Evolutionary conservation across 2,888 invertebrate species (phyloP), one percentile per base, ranked within the genome.

Genomic region (Standfussiana lucernea): DNA sequence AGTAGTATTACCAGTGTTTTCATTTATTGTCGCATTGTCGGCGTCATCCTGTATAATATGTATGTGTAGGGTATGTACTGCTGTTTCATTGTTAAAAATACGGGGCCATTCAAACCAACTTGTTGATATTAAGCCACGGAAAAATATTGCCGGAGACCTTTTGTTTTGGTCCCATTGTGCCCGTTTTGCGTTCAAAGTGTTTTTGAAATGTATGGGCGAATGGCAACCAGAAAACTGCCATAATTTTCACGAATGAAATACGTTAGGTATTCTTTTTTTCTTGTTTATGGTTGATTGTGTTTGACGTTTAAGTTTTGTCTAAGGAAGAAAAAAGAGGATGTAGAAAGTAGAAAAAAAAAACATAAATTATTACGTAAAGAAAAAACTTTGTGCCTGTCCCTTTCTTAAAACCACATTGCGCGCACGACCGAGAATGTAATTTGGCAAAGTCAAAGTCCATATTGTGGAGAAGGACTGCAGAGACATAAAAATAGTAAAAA

Each of bases 91-190:
- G 78, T 81, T 68, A 84, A 81, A 80, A 80, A 82, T 65, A 72
- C 66, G 56, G 11, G 32, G 45, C 65, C n/a, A 79, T 81, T 79
- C 82, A 85, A 82, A 79, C 72, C 77, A 84, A 86, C 87, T 84
- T 87, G 86, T 86, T 86, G 87, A 87, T 90, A 86, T 86, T 83
- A 87, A 83, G 80, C 79, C 68, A 10, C 71, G 65, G 79, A 40
- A 85, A 86, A 86, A 86, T 83, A 81, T 72, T 75, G 84, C 75
- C 75, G 15, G 79, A 70, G 72, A 86, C 77, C 72, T 82, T 85
- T 90, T 88, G 80, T 87, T 90, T 85, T 80, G 53, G 66, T 80
- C 76, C 77, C 80, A 88, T 88, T 88, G 81, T 83, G 61, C 67
- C 67, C 47, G 61, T 65, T 83, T 28, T 71, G 65, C 74, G 79